Percentiles rank a stretch among this genome's conserved stretches.
phyloP scores from a whole-genome alignment of 1,140 invertebrate genomes.

The Euura lappo region DNA sequence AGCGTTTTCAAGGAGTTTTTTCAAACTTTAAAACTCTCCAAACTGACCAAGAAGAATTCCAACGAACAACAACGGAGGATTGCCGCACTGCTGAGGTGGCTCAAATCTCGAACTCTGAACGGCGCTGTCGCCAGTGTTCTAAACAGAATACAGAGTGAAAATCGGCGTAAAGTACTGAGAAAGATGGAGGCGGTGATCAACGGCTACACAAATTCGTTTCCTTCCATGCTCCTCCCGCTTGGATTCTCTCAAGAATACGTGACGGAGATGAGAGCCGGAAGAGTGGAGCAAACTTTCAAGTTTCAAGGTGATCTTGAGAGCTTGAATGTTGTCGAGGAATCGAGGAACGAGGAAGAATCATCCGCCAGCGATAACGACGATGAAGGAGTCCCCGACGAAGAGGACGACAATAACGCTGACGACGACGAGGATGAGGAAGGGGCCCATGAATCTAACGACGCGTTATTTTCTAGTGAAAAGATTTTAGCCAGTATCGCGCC shows the following conservation, averaged over 20 bases:
- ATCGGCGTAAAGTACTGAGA: constrained; percentile 60
- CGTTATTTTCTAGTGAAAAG: constrained; percentile 17
- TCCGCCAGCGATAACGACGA: constrained; percentile 18
- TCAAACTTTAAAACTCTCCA: constrained; percentile 67
- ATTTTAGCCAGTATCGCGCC: constrained; percentile 56
- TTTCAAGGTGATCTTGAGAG: constrained; percentile 34
- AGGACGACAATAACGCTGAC: constrained; percentile 19
- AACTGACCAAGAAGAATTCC: constrained; percentile 62
- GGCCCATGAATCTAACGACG: constrained; percentile 30
- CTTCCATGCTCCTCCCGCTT: constrained; percentile 57
- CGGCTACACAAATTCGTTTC: constrained; percentile 65
- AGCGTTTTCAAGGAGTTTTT: constrained; percentile 75
- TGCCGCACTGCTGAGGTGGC: constrained; percentile 73
- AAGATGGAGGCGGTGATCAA: constrained; percentile 69
- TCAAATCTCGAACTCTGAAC: constrained; percentile 72
- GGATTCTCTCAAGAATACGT: constrained; percentile 36
- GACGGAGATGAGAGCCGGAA: constrained; percentile 20
- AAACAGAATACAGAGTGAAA: constrained; percentile 61
- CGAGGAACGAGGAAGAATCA: not conserved
- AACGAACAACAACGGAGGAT: constrained; percentile 70
- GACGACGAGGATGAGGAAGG: constrained; percentile 21
- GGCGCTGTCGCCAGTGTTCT: constrained; percentile 73
- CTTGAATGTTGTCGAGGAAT: constrained; percentile 22
- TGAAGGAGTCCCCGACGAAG: constrained; percentile 31
- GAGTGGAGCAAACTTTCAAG: constrained; percentile 28